Conservation (phyloP, 2,797 vertebrate genomes). For the Enteromius unitaeniatus region DNA sequence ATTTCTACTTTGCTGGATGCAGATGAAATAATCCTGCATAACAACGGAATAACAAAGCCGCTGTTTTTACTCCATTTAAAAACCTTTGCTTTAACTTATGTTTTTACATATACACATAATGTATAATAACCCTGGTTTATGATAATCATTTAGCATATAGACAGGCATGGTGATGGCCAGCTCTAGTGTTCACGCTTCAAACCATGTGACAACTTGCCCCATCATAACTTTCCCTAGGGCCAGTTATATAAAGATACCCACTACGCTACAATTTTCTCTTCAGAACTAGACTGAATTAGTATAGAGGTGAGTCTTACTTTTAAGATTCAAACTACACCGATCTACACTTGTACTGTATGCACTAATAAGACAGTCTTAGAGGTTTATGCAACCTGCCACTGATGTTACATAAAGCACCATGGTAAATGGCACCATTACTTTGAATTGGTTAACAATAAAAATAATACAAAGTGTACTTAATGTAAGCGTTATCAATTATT, state of each 20-base stretch:
- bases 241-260: not conserved
- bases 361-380: too few relatives aligned
- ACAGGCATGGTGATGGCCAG: not conserved
- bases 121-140: not conserved
- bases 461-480: not conserved
- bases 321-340: not conserved
- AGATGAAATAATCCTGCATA: not conserved
- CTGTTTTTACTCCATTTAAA: not conserved
- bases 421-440: not conserved
- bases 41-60: not conserved
- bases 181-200: not conserved
- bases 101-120: too few relatives aligned
- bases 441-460: not conserved
- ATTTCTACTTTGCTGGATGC: not conserved
- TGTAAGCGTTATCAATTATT: not conserved
- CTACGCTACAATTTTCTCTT: not conserved
- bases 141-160: not conserved
- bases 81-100: not conserved
- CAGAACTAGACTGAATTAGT: not conserved
- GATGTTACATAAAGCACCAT: not conserved
- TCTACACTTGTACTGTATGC: not conserved
- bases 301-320: not conserved
- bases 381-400: not conserved
- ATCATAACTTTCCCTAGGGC: not conserved
- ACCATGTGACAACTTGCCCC: not conserved